Percentiles rank a stretch among this genome's conserved stretches.
Evolutionary conservation across 2,888 invertebrate genomes (phyloP).

Genomic region (Athrips mouffetella): DNA sequence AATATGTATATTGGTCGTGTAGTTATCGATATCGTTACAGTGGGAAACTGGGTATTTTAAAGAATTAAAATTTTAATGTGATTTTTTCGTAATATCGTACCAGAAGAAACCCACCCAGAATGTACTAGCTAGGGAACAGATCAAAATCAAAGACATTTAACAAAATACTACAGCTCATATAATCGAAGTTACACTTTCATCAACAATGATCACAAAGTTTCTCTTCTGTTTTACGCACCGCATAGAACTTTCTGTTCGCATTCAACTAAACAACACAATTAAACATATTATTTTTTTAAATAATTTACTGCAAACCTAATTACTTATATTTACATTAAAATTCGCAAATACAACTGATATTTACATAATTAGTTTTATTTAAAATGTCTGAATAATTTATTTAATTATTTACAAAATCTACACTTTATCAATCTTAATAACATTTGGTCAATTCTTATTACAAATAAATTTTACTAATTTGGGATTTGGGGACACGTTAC

Average conservation of each 20-base stretch:
- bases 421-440: conserved; percentile 62
- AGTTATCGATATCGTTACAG: too few species aligned
- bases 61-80: too few species aligned
- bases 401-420: conserved; percentile 57
- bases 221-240: conserved; percentile 67
- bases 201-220: conserved; percentile 76
- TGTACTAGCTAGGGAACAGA: too few species aligned
- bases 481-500: conserved; percentile 32
- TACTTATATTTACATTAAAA: conserved; percentile 66
- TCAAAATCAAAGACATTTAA: conserved; percentile 43
- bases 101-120: too few species aligned
- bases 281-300: conserved; percentile 59
- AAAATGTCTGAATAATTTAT: conserved; percentile 50
- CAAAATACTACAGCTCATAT: conserved; percentile 78
- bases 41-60: too few species aligned
- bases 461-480: conserved; percentile 47
- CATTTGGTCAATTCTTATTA: conserved; percentile 75
- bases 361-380: conserved; percentile 54
- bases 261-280: conserved; percentile 59
- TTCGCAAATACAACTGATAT: conserved; percentile 69
- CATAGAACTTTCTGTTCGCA: conserved; percentile 68
- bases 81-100: too few species aligned
- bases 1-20: too few species aligned
- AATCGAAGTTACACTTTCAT: conserved; percentile 76
- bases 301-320: conserved; percentile 62